Conservation (phyloP, 2,113 vertebrate species). For the Strigops habroptila region DNA sequence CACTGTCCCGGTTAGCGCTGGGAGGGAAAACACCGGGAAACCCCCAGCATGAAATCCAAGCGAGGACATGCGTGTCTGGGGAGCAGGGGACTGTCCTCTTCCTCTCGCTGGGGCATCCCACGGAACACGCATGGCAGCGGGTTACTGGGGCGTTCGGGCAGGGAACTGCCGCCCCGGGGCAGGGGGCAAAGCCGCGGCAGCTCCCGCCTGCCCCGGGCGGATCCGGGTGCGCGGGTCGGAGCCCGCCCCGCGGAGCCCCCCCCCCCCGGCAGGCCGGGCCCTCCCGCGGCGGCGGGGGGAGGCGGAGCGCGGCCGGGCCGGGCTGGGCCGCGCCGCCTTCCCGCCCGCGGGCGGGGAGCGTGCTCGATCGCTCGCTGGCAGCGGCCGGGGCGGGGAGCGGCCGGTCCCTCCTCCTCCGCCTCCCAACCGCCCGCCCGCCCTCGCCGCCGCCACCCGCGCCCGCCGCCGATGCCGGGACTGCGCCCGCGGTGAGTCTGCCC, state of each 20-base stretch:
- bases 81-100: background rate
- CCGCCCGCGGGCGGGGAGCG: background rate
- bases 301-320: background rate
- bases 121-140: accelerated
- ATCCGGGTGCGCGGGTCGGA: background rate
- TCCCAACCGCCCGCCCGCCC: background rate
- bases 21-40: background rate
- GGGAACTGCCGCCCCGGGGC: background rate
- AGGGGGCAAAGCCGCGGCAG: background rate
- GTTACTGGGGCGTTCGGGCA: background rate
- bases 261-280: no score
- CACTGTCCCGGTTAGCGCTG: background rate
- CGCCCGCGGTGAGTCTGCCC: background rate
- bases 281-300: background rate
- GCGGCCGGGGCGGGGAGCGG: background rate
- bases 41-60: accelerated
- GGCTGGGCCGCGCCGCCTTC: background rate
- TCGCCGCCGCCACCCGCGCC: background rate
- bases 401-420: background rate
- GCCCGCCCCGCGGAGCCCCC: no score
- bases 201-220: background rate
- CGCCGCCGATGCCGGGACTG: background rate
- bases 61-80: background rate
- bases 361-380: background rate
- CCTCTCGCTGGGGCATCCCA: background rate